Percentiles rank a stretch among this genome's conserved stretches.
These are phyloP conservation scores for Pelobates fuscus DNA, from an alignment of 2,113 vertebrate species.

Conservation along the genomic window DNA sequence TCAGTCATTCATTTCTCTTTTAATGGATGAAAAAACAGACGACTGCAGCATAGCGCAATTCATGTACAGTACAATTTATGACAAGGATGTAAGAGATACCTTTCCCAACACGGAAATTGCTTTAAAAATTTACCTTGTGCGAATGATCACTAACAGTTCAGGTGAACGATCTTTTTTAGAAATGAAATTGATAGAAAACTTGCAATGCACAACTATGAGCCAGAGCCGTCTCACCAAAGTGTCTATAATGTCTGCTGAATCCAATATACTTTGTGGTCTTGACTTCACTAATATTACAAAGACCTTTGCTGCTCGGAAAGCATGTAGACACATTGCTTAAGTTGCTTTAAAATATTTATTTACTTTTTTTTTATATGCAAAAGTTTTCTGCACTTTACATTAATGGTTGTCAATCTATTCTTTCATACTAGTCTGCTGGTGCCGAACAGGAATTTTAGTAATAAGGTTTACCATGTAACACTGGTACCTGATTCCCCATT, in stretches of 20 bases:
- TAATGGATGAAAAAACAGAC: not conserved
- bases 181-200: not conserved
- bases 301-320: not conserved
- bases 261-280: not conserved
- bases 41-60: not conserved
- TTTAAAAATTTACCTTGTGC: too few relatives aligned
- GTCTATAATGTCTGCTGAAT: too few relatives aligned
- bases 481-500: too few relatives aligned
- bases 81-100: slow-evolving; percentile 8
- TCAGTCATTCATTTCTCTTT: not conserved
- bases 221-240: not conserved
- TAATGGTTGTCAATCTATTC: too few relatives aligned
- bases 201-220: not conserved
- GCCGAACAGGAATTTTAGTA: not conserved
- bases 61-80: not conserved
- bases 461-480: too few relatives aligned
- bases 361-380: slow-evolving; percentile 1
- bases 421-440: not conserved
- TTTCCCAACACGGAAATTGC: not conserved
- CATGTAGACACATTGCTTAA: not conserved
- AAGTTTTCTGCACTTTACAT: not conserved
- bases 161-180: not conserved
- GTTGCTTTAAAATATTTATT: too few relatives aligned
- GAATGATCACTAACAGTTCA: not conserved
- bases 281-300: not conserved